phyloP scores from a whole-genome alignment of 2,113 vertebrate genomes.

The Dasyprocta punctata region DNA sequence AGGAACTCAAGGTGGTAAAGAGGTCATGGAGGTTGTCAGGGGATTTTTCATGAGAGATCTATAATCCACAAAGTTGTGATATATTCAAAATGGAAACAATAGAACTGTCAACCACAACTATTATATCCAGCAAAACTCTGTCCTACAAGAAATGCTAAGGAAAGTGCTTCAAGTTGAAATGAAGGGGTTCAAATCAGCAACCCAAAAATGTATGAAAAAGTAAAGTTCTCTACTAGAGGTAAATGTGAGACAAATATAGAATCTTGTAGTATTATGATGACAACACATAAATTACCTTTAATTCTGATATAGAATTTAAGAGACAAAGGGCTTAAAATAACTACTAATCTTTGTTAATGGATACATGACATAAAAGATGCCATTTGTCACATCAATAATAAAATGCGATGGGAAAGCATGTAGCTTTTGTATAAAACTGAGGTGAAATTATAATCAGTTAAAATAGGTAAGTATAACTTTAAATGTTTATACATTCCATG shows the following conservation, averaged over 20 bases:
- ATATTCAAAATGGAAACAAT: neutral
- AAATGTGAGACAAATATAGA: neutral
- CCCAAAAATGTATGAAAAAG: neutral
- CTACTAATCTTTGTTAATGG: neutral
- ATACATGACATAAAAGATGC: neutral
- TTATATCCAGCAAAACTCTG: neutral
- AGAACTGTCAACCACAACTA: neutral
- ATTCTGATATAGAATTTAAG: neutral
- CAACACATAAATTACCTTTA: neutral
- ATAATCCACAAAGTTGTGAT: neutral
- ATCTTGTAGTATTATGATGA: neutral
- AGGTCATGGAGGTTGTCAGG: neutral
- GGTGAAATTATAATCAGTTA: neutral
- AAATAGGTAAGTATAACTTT: neutral
- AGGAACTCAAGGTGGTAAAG: neutral
- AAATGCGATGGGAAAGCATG: neutral
- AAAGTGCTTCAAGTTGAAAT: neutral
- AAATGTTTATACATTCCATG: neutral
- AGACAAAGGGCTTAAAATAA: neutral
- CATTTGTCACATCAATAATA: neutral
- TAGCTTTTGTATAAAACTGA: neutral
- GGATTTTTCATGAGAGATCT: neutral
- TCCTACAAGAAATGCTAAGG: neutral
- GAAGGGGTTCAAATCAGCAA: neutral
- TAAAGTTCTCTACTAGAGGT: neutral